Evolutionary conservation across 2,113 vertebrate species (phyloP).

Genomic region (Oncorhynchus gorbuscha): DNA sequence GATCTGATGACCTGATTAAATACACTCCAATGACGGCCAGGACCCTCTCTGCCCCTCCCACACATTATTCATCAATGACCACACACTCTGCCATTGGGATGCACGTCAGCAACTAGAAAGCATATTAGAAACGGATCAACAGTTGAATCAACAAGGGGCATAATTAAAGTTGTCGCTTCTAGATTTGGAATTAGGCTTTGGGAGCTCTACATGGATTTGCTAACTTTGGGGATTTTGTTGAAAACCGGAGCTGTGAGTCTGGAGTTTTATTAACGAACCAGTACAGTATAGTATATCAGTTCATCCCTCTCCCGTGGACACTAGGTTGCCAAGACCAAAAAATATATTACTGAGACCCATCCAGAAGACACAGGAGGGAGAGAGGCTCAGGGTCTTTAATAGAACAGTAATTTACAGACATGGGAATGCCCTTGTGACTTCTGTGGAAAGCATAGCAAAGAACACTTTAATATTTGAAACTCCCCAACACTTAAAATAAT

Average conservation of each 20-base stretch:
- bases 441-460: not conserved
- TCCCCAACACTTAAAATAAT: too few species aligned
- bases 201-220: not conserved
- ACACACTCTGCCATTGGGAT: not conserved
- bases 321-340: not conserved
- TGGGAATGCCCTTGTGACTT: not conserved
- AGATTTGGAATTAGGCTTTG: not conserved
- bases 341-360: conserved; percentile 12
- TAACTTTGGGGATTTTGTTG: not conserved
- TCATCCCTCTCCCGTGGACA: not conserved
- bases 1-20: conserved; percentile 44
- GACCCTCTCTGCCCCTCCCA: conserved; percentile 12
- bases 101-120: not conserved
- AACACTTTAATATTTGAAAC: too few species aligned
- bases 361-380: conserved; percentile 17
- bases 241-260: not conserved
- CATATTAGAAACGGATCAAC: too few species aligned
- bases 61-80: conserved; percentile 47
- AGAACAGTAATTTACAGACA: conserved; percentile 13
- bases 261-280: not conserved
- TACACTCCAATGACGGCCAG: not conserved
- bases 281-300: not conserved
- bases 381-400: conserved; percentile 12
- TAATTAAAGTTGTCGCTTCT: not conserved
- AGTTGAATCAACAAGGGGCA: conserved; percentile 18